Evolutionary conservation across 2,113 vertebrate genomes (phyloP), one percentile per base, ranked within the genome.

Genomic region (Macaca nemestrina): DNA sequence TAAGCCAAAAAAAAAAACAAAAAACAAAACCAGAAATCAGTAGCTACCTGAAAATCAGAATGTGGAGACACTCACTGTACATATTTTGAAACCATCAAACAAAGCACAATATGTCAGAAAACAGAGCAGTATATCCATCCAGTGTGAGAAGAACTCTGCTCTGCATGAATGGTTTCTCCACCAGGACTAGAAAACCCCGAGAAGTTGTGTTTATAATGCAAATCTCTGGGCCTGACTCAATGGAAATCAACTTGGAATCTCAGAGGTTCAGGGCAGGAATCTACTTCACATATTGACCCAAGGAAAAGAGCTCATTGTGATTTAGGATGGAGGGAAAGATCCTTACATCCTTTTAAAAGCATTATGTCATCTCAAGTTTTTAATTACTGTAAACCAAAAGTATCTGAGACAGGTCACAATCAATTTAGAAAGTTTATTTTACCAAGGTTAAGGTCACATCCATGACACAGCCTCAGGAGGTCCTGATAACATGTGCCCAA

Each of bases 331-430:
- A 50, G 17, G 11, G 9, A 84, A 85, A 14, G 6, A 20, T 67
- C 3, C 6, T 48, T 38, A 30, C 1, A 67, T 0, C 4, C 8
- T 91, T 78, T 43, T 50, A 45, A 95, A 86, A 92, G 38, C 89
- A 86, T 23, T 81, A 80, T 10, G 67, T 82, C 94, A 93, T 97
- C 93, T 96, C 75, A 92, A 95, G 57, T 40, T 98, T 95, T 93
- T 96, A 93, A 97, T 64, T 64, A 64, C 27, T 14, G 27, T 30
- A 64, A 64, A 64, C 30, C 12, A 64, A 64, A 64, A 64, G 61
- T 64, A 64, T 64, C 27, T 30, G 61, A 64, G 13, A 64, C 27
- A 64, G 61, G 12, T 32, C 61, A 30, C 27, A 32, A 32, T 64
- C 27, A 64, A 64, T 64, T 64, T 64, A 64, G 61, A 64, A 64